Evolutionary conservation across 2,113 vertebrate species (phyloP), one percentile per base, ranked within the genome.

Genomic region (Regulus satrapa): DNA sequence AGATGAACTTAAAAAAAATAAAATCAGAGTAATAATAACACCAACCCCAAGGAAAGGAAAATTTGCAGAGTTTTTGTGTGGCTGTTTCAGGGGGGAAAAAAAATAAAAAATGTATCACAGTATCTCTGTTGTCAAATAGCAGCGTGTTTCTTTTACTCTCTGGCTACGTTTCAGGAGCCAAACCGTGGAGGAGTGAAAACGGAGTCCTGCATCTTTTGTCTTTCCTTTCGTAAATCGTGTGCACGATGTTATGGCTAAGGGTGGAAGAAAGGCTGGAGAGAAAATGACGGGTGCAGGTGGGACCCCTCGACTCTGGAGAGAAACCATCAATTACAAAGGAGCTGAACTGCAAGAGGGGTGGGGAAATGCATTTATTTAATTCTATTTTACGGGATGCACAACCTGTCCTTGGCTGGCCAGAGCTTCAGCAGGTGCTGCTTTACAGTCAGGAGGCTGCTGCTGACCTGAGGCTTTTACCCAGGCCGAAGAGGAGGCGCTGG

Each of bases 91-190:
- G n/a, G 52, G 54, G 55, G 79, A 80, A 92, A 92, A 92, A 34
- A 32, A 51, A 21, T 1, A 0, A 43, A 56, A 92, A 94, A 97
- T 86, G 81, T 62, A 85, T 96, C 95, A 96, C 96, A 98, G 95
- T 95, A 98, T 97, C 92, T 54, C 91, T 97, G 94, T 83, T 97
- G 91, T 93, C 91, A 94, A 43, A 84, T 26, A 84, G 92, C 95
- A 97, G 97, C 86, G 81, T 82, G 78, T 87, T 94, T 92, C 76
- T 91, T 81, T 83, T 89, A 64, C 85, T 91, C 88, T 85, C 81
- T 63, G 20, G 58, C 79, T 97, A 51, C 18, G 11, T 80, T 95
- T 80, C 32, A 81, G 82, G 68, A 95, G 80, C 96, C 95, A 92
- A 74, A 80, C 43, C 7, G 23, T 58, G 92, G 82, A 94, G 92